Conservation (phyloP, 1,140 invertebrate species). For the Vanessa atalanta region DNA sequence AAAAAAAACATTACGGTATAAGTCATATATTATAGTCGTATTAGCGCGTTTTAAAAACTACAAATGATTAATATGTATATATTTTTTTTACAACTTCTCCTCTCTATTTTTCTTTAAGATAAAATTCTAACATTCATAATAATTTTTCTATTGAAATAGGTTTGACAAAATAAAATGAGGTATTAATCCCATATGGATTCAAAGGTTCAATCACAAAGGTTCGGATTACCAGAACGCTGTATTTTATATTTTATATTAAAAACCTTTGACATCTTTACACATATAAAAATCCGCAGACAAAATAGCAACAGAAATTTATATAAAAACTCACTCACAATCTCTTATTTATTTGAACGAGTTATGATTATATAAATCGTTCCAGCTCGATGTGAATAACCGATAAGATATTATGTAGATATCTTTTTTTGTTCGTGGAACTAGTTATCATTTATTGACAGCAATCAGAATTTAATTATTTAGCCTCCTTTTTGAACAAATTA, state of each 20-base stretch:
- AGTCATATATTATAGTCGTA: background rate
- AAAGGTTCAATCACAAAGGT: no score
- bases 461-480: conserved; percentile 33
- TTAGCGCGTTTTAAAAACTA: no score
- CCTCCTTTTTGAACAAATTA: conserved; percentile 13
- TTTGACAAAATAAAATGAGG: no score
- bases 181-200: no score
- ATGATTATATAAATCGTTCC: background rate
- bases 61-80: no score
- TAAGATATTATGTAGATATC: background rate
- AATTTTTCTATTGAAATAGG: no score
- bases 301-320: background rate
- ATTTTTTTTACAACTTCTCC: no score
- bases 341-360: background rate
- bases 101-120: no score
- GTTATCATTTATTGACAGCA: conserved; percentile 33
- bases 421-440: conserved; percentile 19
- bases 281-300: background rate
- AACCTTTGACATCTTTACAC: no score
- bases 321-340: background rate
- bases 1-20: background rate
- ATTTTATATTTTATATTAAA: no score
- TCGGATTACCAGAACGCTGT: no score
- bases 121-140: no score
- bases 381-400: conserved; percentile 11